phyloP scores from a whole-genome alignment of 1,140 invertebrate species.

The Megathymus violae region DNA sequence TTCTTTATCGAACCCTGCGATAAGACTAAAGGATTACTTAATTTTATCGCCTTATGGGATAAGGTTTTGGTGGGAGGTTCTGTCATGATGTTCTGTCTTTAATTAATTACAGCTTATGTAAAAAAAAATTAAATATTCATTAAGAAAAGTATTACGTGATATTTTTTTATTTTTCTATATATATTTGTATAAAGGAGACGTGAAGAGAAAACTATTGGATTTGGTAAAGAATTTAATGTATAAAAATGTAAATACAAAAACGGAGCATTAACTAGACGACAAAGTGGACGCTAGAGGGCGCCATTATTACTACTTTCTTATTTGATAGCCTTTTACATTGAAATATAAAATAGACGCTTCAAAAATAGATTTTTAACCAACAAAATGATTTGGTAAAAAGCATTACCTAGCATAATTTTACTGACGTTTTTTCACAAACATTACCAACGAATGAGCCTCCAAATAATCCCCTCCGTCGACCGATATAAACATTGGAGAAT shows the following conservation, averaged over 20 bases:
- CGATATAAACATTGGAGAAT: conserved; percentile 22
- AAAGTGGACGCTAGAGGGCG: conserved; percentile 18
- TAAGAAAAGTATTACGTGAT: too few species aligned
- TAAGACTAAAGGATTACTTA: conserved; percentile 1
- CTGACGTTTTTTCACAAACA: not conserved
- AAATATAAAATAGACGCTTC: not conserved
- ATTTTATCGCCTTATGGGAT: not conserved
- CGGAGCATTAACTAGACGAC: conserved; percentile 42
- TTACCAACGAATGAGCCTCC: not conserved
- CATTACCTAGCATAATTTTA: too few species aligned
- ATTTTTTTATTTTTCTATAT: too few species aligned
- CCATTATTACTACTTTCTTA: not conserved
- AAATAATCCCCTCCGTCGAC: conserved; percentile 31
- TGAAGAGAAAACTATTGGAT: conserved; percentile 44
- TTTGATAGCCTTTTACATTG: not conserved
- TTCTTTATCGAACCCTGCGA: not conserved
- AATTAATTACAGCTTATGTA: too few species aligned
- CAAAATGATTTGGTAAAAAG: not conserved
- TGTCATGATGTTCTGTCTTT: not conserved
- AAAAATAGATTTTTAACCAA: not conserved
- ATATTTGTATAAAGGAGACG: not conserved
- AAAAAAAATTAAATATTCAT: too few species aligned
- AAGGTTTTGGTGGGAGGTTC: not conserved
- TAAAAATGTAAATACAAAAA: conserved; percentile 65
- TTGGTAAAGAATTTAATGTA: conserved; percentile 65